Conservation (phyloP, 2,888 invertebrate genomes). For the Diadegma fenestrale region DNA sequence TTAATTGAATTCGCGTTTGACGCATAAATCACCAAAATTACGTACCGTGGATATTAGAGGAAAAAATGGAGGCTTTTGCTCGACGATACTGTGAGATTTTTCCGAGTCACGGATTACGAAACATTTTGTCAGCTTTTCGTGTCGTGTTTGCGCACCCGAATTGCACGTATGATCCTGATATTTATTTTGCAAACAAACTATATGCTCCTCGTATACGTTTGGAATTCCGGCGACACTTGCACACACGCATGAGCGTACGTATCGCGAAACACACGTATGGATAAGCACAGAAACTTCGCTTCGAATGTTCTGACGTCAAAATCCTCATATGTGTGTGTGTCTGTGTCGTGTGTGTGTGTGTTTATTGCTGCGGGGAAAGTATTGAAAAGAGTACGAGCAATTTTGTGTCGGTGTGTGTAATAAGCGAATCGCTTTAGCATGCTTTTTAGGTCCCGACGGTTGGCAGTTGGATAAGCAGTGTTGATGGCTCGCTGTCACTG, state of each 20-base stretch:
- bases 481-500: constrained; percentile 60
- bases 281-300: neutral
- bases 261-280: neutral
- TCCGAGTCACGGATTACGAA: constrained; percentile 15
- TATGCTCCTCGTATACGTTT: constrained; percentile 3
- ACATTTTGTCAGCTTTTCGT: constrained; percentile 46
- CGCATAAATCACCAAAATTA: constrained; percentile 16
- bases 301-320: constrained; percentile 9
- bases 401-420: constrained; percentile 28
- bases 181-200: constrained; percentile 56
- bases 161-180: constrained; percentile 50
- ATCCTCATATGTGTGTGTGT: neutral
- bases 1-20: neutral
- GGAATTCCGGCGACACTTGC: constrained; percentile 21
- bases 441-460: constrained; percentile 49
- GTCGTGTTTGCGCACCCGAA: constrained; percentile 41
- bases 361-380: neutral
- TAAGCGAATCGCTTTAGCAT: constrained; percentile 36
- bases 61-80: neutral
- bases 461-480: constrained; percentile 58
- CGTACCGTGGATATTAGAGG: constrained; percentile 14
- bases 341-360: neutral
- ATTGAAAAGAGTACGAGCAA: constrained; percentile 6
- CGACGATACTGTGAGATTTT: constrained; percentile 6
- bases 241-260: neutral